Conservation (phyloP, 2,113 vertebrate genomes). For the Turnix velox region DNA sequence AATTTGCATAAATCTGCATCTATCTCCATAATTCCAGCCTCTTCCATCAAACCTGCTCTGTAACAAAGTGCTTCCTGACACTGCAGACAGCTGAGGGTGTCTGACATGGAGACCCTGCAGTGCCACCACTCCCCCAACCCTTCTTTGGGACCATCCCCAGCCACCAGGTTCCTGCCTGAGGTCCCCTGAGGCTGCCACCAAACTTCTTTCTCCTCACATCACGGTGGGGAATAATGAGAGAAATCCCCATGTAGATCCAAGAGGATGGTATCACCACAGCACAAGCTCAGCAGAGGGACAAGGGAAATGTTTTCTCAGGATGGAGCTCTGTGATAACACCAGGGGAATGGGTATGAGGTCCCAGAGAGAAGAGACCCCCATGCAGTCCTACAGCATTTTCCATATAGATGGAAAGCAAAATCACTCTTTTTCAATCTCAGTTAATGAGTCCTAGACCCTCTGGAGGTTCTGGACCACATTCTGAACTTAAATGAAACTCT, state of each 20-base stretch:
- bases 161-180: accelerated
- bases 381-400: not conserved
- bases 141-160: not conserved
- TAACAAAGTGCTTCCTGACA: not conserved
- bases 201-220: not conserved
- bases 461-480: not conserved
- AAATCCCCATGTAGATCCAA: not conserved
- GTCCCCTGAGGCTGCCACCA: accelerated
- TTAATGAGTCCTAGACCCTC: not conserved
- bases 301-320: not conserved
- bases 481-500: not conserved
- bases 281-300: too few species aligned
- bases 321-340: not conserved
- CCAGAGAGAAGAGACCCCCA: not conserved
- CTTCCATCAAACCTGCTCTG: not conserved
- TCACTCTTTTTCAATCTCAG: not conserved
- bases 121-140: not conserved
- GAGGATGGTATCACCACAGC: not conserved
- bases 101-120: not conserved
- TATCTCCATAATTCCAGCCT: conserved; percentile 26
- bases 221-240: accelerated
- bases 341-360: accelerated
- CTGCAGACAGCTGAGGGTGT: not conserved
- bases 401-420: not conserved
- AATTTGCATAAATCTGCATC: conserved; percentile 39